These are phyloP conservation scores for Dasypus novemcinctus DNA, from an alignment of 2,113 vertebrate species.

Conservation along the genomic window DNA sequence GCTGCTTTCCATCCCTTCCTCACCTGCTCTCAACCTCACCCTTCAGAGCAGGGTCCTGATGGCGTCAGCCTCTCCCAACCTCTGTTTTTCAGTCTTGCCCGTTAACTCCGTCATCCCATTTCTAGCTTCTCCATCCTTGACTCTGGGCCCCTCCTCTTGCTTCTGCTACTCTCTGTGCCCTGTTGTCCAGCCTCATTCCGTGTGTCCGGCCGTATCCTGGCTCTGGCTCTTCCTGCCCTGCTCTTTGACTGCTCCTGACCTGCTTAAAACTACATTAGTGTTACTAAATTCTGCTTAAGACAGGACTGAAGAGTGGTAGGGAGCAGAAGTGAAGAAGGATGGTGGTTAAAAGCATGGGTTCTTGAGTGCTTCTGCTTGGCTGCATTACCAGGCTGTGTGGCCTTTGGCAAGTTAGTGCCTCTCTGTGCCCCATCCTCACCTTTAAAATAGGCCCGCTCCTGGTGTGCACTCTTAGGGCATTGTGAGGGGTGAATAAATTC, in stretches of 20 bases:
- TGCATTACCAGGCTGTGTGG: background rate
- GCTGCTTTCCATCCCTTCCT: no score
- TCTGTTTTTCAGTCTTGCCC: background rate
- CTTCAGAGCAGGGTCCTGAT: background rate
- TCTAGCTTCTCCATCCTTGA: background rate
- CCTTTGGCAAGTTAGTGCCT: background rate
- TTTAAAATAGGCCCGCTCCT: background rate
- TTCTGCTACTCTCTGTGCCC: background rate
- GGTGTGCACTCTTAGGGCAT: fast-evolving
- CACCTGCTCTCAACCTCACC: background rate
- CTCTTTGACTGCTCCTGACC: background rate
- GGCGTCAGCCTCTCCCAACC: fast-evolving
- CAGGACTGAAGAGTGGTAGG: background rate
- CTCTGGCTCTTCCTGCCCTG: background rate
- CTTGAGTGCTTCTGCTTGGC: background rate
- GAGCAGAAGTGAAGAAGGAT: background rate
- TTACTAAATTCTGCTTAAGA: background rate
- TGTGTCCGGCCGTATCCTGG: background rate
- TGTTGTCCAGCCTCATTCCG: background rate
- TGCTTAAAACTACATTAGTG: background rate
- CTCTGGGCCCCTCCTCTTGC: no score
- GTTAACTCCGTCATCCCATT: background rate
- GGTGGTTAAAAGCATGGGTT: background rate
- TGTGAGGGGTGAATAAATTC: background rate
- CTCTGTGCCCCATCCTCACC: background rate